Conservation (phyloP, 1,140 invertebrate genomes). For the Nebria ingens region DNA sequence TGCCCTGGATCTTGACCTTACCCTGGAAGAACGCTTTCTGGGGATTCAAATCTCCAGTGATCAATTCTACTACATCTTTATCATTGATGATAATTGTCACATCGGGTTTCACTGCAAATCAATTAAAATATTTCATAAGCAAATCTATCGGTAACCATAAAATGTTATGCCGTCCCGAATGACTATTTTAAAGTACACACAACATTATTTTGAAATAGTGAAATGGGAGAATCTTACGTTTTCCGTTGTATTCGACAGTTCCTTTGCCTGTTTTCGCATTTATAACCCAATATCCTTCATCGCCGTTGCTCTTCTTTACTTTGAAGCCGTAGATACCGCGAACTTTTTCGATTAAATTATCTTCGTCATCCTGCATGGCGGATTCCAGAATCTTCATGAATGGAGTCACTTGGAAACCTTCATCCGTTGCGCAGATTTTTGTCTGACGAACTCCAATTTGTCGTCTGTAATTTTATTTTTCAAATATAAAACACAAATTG, state of each 20-base stretch:
- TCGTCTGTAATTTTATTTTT: background rate
- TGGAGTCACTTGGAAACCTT: conserved; percentile 62
- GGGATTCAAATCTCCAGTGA: conserved; percentile 83
- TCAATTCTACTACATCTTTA: conserved; percentile 73
- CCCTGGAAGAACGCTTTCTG: conserved; percentile 98
- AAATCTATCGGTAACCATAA: too few species aligned
- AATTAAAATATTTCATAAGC: too few species aligned
- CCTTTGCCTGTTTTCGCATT: conserved; percentile 84
- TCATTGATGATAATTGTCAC: conserved; percentile 83
- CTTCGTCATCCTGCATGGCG: conserved; percentile 71
- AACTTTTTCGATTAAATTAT: conserved; percentile 72
- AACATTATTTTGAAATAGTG: too few species aligned
- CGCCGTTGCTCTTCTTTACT: conserved; percentile 66
- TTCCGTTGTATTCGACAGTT: conserved; percentile 67
- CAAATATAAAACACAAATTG: background rate
- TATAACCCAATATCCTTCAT: conserved; percentile 78
- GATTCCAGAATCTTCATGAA: conserved; percentile 71
- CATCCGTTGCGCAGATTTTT: conserved; percentile 21
- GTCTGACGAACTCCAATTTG: conserved; percentile 12
- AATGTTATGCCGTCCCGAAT: too few species aligned
- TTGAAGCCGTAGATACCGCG: conserved; percentile 83
- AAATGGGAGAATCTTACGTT: conserved; percentile 36
- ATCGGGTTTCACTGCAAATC: conserved; percentile 68
- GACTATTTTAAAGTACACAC: too few species aligned
- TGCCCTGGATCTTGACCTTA: conserved; percentile 90